Base-by-base conservation (phyloP, 2,888 invertebrate genomes). In the Venusia cambrica region DNA sequence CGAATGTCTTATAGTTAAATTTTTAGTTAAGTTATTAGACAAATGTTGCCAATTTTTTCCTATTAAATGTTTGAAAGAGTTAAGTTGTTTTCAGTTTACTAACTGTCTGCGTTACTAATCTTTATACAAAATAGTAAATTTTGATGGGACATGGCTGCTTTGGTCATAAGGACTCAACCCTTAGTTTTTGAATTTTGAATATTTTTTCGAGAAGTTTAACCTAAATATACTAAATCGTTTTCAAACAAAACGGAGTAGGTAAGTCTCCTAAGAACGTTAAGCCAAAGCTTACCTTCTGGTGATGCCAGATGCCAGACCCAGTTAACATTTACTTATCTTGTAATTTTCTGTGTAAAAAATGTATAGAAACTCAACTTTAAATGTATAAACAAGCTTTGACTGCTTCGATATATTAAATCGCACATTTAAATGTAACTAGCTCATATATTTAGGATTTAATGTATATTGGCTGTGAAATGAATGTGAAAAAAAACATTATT, bases 391-490 rank as follows among this genome's bases (percentile, higher is more conserved):
- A 21, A 30, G 45, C 48, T 45, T 50, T 7, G 22, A 45, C 37
- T 32, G 48, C 51, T 48, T 45, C 21, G 15, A 19, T 39, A 35
- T 36, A 39, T 19, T 38, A 20, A 39, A 29, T 22, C 10, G 43
- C 42, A 48, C 46, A 27, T 38, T 31, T 38, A 28, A 32, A 35
- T 42, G 38, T 36, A 28, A 32, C 8, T 32, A 29, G 29, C 35
- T 51, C 30, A 50, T 56, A 42, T 59, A 54, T 46, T 66, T 81
- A 81, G 74, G 52, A 55, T 62, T 65, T 72, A 75, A 64, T 4
- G 19, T 33, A 34, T 70, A 73, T 70, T 73, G 85, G 85, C 85
- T 85, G 85, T 85, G 85, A 85, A 74, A 58, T 62, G 57, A 70
- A 71, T 67, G 66, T 75, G 67, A 64, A 64, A 57, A n/a, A n/a